phyloP scores from a whole-genome alignment of 2,797 vertebrate species.

The Eulemur mongoz region DNA sequence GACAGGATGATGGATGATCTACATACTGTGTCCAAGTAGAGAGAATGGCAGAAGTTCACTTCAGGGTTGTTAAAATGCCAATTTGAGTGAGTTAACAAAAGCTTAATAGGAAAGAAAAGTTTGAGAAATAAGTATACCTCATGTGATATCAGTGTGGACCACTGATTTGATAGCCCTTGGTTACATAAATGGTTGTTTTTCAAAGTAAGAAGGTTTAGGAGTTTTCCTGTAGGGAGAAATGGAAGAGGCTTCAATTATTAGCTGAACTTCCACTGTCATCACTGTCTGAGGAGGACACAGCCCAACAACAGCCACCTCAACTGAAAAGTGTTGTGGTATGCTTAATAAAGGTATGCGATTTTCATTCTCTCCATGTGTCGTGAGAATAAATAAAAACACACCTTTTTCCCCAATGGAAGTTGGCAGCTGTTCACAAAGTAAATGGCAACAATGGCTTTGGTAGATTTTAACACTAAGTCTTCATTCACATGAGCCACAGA shows the following conservation, averaged over 20 bases:
- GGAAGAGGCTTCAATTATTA: constrained; percentile 62
- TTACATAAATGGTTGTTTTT: constrained; percentile 76
- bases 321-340: constrained; percentile 50
- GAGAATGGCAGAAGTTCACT: constrained; percentile 89
- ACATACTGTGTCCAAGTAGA: constrained; percentile 85
- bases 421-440: constrained; percentile 81
- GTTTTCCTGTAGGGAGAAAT: constrained; percentile 66
- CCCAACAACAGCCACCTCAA: constrained; percentile 34
- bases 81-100: constrained; percentile 88
- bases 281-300: background rate
- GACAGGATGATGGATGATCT: constrained; percentile 90
- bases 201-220: constrained; percentile 66
- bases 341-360: constrained; percentile 48
- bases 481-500: constrained; percentile 79
- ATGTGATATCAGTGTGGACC: constrained; percentile 53
- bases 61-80: constrained; percentile 91
- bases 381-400: constrained; percentile 77
- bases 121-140: constrained; percentile 78
- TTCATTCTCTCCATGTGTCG: constrained; percentile 78
- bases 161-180: constrained; percentile 69
- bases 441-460: constrained; percentile 80
- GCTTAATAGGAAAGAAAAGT: constrained; percentile 80
- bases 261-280: constrained; percentile 48
- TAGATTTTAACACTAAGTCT: constrained; percentile 79
- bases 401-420: constrained; percentile 64